phyloP scores from a whole-genome alignment of 2,888 invertebrate genomes.

The Cheilosia variabilis region DNA sequence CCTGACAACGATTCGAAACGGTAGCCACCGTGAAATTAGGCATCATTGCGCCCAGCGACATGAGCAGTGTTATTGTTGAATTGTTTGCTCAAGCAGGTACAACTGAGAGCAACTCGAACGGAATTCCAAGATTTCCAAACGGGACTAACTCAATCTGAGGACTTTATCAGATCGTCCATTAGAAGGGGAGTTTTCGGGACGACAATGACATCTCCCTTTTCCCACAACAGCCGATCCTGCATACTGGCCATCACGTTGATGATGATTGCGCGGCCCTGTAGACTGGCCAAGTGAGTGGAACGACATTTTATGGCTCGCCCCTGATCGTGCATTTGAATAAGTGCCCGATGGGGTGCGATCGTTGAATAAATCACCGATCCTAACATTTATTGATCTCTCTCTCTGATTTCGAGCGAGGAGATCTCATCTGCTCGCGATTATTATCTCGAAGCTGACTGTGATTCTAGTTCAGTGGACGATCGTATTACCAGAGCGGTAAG shows the following conservation, averaged over 20 bases:
- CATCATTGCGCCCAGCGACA: conserved; percentile 34
- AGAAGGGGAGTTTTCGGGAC: conserved; percentile 11
- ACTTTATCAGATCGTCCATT: conserved; percentile 61
- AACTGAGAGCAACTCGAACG: neutral
- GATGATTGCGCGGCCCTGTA: conserved; percentile 11
- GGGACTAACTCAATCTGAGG: neutral
- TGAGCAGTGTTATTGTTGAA: neutral
- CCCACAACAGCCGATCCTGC: neutral
- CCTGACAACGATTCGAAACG: conserved; percentile 61
- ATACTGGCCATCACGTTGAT: conserved; percentile 23
- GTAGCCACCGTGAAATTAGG: conserved; percentile 55
- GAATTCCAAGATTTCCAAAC: conserved; percentile 33
- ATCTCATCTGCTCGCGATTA: conserved; percentile 61
- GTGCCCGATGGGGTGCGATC: conserved; percentile 17
- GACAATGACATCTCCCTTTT: conserved; percentile 33
- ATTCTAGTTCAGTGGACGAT: conserved; percentile 57
- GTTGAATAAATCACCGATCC: conserved; percentile 57
- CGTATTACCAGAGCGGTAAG: conserved; percentile 37
- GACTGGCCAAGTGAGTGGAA: conserved; percentile 1
- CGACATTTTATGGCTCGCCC: conserved; percentile 20
- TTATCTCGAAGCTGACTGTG: conserved; percentile 60
- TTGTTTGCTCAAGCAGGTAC: neutral
- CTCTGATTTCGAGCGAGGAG: conserved; percentile 47
- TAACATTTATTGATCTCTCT: conserved; percentile 57
- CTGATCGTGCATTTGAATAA: conserved; percentile 48